These are phyloP conservation scores for Atlantisia rogersi DNA, from an alignment of 2,113 vertebrate genomes.

Conservation along the genomic window DNA sequence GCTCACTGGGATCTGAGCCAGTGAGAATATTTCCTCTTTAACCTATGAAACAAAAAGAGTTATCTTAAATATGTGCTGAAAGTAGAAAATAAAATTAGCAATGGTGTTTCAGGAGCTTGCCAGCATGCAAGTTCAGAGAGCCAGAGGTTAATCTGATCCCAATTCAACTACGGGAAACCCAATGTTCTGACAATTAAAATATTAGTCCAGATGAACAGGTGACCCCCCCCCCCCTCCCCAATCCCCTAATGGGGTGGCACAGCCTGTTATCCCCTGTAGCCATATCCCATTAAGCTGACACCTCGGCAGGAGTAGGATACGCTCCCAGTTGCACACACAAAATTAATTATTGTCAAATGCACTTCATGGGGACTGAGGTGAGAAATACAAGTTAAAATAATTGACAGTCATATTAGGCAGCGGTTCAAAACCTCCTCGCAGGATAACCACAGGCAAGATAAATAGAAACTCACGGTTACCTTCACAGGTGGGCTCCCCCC, in stretches of 20 bases:
- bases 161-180: slow-evolving; percentile 33
- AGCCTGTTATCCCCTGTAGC: slow-evolving; percentile 32
- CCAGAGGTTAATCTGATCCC: slow-evolving; percentile 57
- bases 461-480: not conserved
- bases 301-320: slow-evolving; percentile 41
- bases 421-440: slow-evolving; percentile 28
- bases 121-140: slow-evolving; percentile 28
- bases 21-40: slow-evolving; percentile 50
- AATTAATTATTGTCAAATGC: slow-evolving; percentile 59
- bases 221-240: not conserved
- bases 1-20: slow-evolving; percentile 50
- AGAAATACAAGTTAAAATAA: slow-evolving; percentile 44
- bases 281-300: slow-evolving; percentile 45
- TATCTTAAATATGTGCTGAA: slow-evolving; percentile 30
- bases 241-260: not conserved
- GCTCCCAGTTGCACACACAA: slow-evolving; percentile 29
- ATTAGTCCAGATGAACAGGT: slow-evolving; percentile 46
- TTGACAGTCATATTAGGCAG: slow-evolving; percentile 16
- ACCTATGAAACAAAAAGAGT: slow-evolving; percentile 53
- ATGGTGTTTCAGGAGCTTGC: slow-evolving; percentile 46
- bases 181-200: slow-evolving; percentile 51
- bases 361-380: slow-evolving; percentile 30
- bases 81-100: slow-evolving; percentile 61
- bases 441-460: slow-evolving; percentile 8
- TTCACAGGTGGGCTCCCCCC: slow-evolving; percentile 1